Evolutionary conservation across 2,113 vertebrate genomes (phyloP), one percentile per base, ranked within the genome.

Genomic region (Calonectris borealis): DNA sequence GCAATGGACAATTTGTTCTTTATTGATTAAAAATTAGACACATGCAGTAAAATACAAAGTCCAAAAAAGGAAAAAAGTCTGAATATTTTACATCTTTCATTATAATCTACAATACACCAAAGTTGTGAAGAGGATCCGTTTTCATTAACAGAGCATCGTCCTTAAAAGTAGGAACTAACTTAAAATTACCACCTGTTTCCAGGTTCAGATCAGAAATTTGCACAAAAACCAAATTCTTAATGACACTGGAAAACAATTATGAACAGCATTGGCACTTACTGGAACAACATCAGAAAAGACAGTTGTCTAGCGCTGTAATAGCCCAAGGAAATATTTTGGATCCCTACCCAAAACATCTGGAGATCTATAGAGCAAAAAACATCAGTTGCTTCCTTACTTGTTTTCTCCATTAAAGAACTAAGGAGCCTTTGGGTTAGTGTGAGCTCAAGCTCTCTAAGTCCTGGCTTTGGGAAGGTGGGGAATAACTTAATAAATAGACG

Each of bases 11-110:
- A 98, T 98, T 98, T 97, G 97, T 98, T 98, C 97, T 99, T 99
- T 99, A 99, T 99, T 99, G 99, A 99, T 99, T 99, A 98, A 98
- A 99, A 99, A 99, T 98, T 97, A 98, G 98, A 98, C 98, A 99
- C 99, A 99, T 99, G 99, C 99, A 98, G 97, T 98, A 98, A 99
- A 99, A 98, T 99, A 98, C 98, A 98, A 98, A 99, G 98, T 97
- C 96, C 98, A 98, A 98, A 97, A 98, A 98, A 97, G 68, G 75
- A 51, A 88, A 95, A 96, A 96, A 96, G 97, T 97, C 97, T 88
- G 97, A 98, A 97, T 98, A 98, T 98, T 97, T 98, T 98, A 98
- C 98, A 98, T 97, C 98, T 98, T 98, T 92, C 97, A 94, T 98
- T 98, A 98, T 98, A 95, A 98, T 98, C 98, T 97, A 98, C 97